phyloP scores from a whole-genome alignment of 2,888 invertebrate species.

The Bombyx huttoni region DNA sequence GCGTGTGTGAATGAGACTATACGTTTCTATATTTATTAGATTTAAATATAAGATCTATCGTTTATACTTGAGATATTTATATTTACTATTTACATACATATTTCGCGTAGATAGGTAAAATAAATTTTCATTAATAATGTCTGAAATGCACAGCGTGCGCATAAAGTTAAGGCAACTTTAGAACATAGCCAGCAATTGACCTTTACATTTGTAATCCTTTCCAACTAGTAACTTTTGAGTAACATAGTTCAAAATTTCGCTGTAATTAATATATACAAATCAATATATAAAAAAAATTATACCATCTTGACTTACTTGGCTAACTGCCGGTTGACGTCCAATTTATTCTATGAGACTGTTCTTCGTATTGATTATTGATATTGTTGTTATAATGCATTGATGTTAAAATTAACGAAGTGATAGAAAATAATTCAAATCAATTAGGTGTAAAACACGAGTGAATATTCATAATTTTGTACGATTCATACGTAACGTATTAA shows the following conservation, averaged over 20 bases:
- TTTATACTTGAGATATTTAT: slow-evolving; percentile 5
- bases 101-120: neutral
- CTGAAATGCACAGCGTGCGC: neutral
- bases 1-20: neutral
- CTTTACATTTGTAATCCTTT: too few species aligned
- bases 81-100: slow-evolving; percentile 4
- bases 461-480: slow-evolving; percentile 30
- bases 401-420: slow-evolving; percentile 16
- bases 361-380: slow-evolving; percentile 2
- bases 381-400: slow-evolving; percentile 7
- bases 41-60: neutral
- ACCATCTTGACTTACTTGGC: neutral
- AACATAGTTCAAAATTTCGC: too few species aligned
- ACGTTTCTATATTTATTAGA: neutral
- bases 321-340: slow-evolving; percentile 4
- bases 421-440: neutral
- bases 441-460: slow-evolving; percentile 15
- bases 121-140: neutral
- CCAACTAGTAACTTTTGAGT: too few species aligned
- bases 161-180: neutral
- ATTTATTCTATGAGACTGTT: slow-evolving; percentile 11
- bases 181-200: neutral
- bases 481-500: slow-evolving; percentile 1
- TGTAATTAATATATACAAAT: too few species aligned
- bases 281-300: neutral